A percentile compares a stretch with the other conserved stretches of the same genome.
Conservation (phyloP, 2,113 vertebrate genomes). For the Synodontis membranacea region DNA sequence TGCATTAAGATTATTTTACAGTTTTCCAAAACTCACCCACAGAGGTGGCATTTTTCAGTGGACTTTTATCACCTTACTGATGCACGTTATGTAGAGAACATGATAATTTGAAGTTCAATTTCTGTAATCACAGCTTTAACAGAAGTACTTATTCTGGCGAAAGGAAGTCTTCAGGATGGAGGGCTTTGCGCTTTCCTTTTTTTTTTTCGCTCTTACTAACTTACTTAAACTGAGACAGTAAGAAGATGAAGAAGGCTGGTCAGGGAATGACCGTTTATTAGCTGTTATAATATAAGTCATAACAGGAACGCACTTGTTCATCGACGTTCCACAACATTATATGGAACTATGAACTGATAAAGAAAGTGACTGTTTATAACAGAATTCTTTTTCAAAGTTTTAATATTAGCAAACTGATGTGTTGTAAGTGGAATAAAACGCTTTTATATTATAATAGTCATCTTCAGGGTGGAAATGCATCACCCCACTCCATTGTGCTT, state of each 20-base stretch:
- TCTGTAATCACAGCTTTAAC: neutral
- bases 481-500: neutral
- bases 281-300: neutral
- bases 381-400: neutral
- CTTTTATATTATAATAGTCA: neutral
- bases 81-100: no score
- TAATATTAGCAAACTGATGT: neutral
- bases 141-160: neutral
- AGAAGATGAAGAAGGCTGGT: neutral
- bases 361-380: no score
- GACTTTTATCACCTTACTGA: neutral
- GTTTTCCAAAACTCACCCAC: neutral
- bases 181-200: neutral
- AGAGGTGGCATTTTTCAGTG: neutral
- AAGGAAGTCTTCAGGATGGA: neutral
- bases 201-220: neutral
- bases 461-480: neutral
- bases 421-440: neutral
- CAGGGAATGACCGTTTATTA: neutral
- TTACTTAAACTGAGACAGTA: neutral
- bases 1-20: neutral
- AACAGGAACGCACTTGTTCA: neutral
- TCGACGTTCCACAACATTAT: neutral
- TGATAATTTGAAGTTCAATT: no score
- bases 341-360: neutral